A percentile compares a stretch with the other conserved stretches of the same genome.
These are phyloP conservation scores for Anarrhichthys ocellatus DNA, from an alignment of 2,113 vertebrate genomes.

Conservation along the genomic window DNA sequence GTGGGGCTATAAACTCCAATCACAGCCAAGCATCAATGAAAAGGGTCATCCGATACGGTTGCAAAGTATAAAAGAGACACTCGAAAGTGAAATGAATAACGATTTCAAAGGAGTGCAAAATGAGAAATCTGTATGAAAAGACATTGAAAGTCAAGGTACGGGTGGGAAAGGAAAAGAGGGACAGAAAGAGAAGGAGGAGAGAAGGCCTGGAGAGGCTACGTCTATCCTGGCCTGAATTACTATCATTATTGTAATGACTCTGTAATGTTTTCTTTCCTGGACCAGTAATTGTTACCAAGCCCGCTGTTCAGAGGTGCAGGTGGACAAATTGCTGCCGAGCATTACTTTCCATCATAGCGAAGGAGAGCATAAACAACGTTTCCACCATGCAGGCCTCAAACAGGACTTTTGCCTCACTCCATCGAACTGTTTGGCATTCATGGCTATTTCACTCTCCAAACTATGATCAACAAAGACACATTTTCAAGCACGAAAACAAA, in stretches of 20 bases:
- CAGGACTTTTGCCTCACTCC: slow-evolving; percentile 10
- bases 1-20: slow-evolving; percentile 45
- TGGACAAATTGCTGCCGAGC: slow-evolving; percentile 78
- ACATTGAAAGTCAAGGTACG: slow-evolving; percentile 29
- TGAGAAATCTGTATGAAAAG: neutral
- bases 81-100: slow-evolving; percentile 13
- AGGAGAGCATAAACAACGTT: slow-evolving; percentile 66
- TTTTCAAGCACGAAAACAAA: neutral
- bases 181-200: slow-evolving; percentile 39
- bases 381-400: slow-evolving; percentile 41
- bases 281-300: slow-evolving; percentile 83
- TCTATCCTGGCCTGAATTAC: slow-evolving; percentile 78
- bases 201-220: slow-evolving; percentile 61
- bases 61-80: slow-evolving; percentile 5
- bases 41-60: neutral
- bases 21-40: slow-evolving; percentile 27
- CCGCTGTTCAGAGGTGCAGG: slow-evolving; percentile 77
- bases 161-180: slow-evolving; percentile 9
- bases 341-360: slow-evolving; percentile 70
- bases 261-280: slow-evolving; percentile 83
- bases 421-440: slow-evolving; percentile 2
- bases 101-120: slow-evolving; percentile 11
- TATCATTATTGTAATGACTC: slow-evolving; percentile 85
- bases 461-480: neutral
- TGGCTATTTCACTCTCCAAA: neutral